Conservation (phyloP, 1,140 invertebrate species). For the Eubasilissa regina region DNA sequence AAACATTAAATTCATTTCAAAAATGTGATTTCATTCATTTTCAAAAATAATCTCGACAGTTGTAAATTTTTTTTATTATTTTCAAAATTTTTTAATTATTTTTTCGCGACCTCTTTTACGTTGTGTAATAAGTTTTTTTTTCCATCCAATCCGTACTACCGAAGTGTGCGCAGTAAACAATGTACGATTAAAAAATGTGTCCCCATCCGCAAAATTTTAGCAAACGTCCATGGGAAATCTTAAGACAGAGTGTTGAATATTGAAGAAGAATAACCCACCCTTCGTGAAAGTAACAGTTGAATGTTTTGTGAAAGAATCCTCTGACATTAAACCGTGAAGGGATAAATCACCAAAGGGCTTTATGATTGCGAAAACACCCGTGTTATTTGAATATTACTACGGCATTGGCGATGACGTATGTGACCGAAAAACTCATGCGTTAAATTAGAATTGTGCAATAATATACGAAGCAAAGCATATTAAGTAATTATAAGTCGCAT, state of each 20-base stretch:
- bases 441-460: too few species aligned
- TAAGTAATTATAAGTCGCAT: too few species aligned
- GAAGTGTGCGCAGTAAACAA: constrained; percentile 5
- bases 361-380: constrained; percentile 32
- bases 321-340: constrained; percentile 38
- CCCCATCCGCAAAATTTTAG: background rate
- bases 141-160: background rate
- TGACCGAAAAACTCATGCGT: too few species aligned
- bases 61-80: background rate
- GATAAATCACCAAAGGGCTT: constrained; percentile 24
- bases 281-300: constrained; percentile 40
- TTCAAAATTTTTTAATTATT: background rate
- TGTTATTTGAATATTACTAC: constrained; percentile 2
- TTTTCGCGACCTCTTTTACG: background rate
- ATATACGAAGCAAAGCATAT: too few species aligned
- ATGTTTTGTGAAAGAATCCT: constrained; percentile 33
- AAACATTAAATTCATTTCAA: constrained; percentile 11
- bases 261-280: background rate
- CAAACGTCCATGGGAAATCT: constrained; percentile 17
- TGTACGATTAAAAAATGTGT: background rate
- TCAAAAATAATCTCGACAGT: constrained; percentile 5
- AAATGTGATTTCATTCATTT: constrained; percentile 1
- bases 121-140: constrained; percentile 16
- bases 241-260: constrained; percentile 21
- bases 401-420: background rate